A percentile compares a stretch with the other conserved stretches of the same genome.
phyloP scores from a whole-genome alignment of 1,140 invertebrate genomes.

The Stegodyphus mimosarum region DNA sequence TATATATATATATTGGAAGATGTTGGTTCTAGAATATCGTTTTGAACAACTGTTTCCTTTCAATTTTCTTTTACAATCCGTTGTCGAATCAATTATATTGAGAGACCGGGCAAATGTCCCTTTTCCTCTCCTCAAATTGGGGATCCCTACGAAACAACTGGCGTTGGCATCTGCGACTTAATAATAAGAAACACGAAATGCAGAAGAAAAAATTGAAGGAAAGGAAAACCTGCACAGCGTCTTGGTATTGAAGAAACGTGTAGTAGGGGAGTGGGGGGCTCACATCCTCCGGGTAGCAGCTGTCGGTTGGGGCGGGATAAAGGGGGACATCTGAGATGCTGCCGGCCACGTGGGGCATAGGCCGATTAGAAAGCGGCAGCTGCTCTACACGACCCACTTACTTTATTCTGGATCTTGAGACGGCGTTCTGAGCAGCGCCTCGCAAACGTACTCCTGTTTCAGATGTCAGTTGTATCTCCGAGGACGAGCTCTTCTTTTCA shows the following conservation, averaged over 20 bases:
- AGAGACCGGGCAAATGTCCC: slow-evolving; percentile 2
- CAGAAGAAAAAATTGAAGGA: slow-evolving; percentile 10
- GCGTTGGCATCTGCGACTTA: slow-evolving; percentile 32
- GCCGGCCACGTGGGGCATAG: slow-evolving; percentile 47
- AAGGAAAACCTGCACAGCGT: slow-evolving; percentile 36
- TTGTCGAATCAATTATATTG: not conserved
- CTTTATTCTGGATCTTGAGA: slow-evolving; percentile 45
- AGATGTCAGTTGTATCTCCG: slow-evolving; percentile 28
- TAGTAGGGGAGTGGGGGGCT: slow-evolving; percentile 4
- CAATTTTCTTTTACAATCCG: slow-evolving; percentile 39
- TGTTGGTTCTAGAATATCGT: not conserved
- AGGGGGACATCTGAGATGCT: slow-evolving; percentile 40
- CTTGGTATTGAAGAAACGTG: slow-evolving; percentile 50
- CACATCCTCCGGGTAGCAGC: slow-evolving; percentile 48
- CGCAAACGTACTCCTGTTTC: slow-evolving; percentile 9
- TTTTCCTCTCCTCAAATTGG: slow-evolving; percentile 14
- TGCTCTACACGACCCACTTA: slow-evolving; percentile 46
- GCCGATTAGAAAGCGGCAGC: slow-evolving; percentile 54
- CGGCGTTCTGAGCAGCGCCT: slow-evolving; percentile 6
- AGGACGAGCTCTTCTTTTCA: not conserved
- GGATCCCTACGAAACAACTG: slow-evolving; percentile 14
- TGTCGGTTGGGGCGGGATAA: slow-evolving; percentile 21
- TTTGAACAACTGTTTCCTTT: slow-evolving; percentile 35
- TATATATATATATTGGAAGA: too few relatives aligned
- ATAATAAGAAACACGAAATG: slow-evolving; percentile 45